Conservation (phyloP, 2,888 invertebrate species). For the Epiblema foenella region DNA sequence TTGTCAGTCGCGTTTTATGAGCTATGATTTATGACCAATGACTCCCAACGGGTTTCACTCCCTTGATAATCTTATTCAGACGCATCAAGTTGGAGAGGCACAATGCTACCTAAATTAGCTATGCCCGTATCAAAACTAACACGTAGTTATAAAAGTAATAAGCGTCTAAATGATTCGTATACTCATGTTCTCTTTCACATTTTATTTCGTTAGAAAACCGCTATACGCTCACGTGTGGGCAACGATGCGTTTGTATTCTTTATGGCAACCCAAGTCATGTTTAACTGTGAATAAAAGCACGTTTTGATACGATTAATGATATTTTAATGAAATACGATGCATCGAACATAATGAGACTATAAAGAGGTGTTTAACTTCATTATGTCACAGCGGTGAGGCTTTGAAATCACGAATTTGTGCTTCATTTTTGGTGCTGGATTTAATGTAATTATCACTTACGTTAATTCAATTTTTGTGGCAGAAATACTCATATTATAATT, state of each 20-base stretch:
- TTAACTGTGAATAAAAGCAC: slow-evolving; percentile 54
- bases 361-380: slow-evolving; percentile 41
- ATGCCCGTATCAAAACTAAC: slow-evolving; percentile 67
- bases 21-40: slow-evolving; percentile 84
- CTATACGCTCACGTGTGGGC: slow-evolving; percentile 67
- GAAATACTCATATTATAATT: not conserved
- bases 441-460: not conserved
- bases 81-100: slow-evolving; percentile 76
- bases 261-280: slow-evolving; percentile 59
- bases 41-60: slow-evolving; percentile 82
- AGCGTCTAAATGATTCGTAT: not conserved
- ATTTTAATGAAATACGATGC: slow-evolving; percentile 62
- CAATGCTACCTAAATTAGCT: slow-evolving; percentile 85
- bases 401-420: slow-evolving; percentile 27
- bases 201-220: slow-evolving; percentile 59
- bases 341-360: slow-evolving; percentile 46
- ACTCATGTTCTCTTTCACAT: not conserved
- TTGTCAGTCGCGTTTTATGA: slow-evolving; percentile 83
- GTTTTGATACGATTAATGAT: slow-evolving; percentile 64
- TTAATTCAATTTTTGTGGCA: not conserved
- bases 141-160: slow-evolving; percentile 58
- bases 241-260: slow-evolving; percentile 66
- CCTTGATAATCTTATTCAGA: slow-evolving; percentile 82
- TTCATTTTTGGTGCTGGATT: slow-evolving; percentile 17
- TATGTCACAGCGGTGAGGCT: slow-evolving; percentile 35